Conservation (phyloP, 2,888 invertebrate genomes). For the Caenorhabditis angaria region DNA sequence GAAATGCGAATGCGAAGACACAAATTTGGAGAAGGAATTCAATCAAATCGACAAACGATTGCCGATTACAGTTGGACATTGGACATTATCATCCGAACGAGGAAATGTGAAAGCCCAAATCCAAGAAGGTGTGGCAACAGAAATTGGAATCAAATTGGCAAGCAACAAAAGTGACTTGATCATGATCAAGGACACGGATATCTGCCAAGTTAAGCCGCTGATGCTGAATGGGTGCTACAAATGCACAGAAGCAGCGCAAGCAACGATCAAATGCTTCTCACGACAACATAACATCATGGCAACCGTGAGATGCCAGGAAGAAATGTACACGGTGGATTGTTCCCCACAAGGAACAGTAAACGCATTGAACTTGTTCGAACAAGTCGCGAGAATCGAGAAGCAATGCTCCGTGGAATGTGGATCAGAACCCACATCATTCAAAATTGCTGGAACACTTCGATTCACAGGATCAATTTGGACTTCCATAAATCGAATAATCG, state of each 20-base stretch:
- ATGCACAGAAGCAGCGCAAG: neutral
- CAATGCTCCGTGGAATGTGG: constrained; percentile 6
- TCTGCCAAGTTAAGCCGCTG: neutral
- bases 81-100: constrained; percentile 8
- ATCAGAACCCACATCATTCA: neutral
- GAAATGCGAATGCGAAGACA: constrained; percentile 8
- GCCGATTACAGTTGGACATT: constrained; percentile 18
- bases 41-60: neutral
- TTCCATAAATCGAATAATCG: constrained; percentile 1
- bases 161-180: neutral
- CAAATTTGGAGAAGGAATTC: neutral
- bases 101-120: constrained; percentile 2
- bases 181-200: constrained; percentile 4
- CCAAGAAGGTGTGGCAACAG: neutral
- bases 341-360: neutral
- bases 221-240: constrained; percentile 10
- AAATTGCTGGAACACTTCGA: constrained; percentile 1
- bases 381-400: neutral
- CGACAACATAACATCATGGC: neutral
- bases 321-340: neutral
- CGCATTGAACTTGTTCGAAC: neutral
- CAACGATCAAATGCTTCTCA: neutral
- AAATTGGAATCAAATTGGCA: neutral
- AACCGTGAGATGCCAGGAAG: neutral
- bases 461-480: constrained; percentile 19